Percentiles rank a stretch among this genome's conserved stretches.
phyloP scores from a whole-genome alignment of 2,797 vertebrate genomes.

The Hoplostethus mediterraneus region DNA sequence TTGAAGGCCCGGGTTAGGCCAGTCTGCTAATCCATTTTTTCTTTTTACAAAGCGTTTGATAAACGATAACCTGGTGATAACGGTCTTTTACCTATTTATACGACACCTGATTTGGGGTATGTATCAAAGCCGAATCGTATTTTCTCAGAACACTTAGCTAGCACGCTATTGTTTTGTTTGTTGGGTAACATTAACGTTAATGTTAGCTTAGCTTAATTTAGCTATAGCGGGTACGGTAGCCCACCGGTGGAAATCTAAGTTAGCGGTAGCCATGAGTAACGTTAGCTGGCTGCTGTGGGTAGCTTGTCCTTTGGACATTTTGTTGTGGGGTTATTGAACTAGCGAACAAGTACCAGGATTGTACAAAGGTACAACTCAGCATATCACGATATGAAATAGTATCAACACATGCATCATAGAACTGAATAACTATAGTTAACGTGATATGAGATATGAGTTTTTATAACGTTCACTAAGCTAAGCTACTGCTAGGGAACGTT shows the following conservation, averaged over 20 bases:
- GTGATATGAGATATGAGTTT: neutral
- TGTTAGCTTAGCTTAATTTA: slow-evolving; percentile 57
- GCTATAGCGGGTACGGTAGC: slow-evolving; percentile 55
- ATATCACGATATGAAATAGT: rapidly evolving
- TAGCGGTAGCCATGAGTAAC: slow-evolving; percentile 39
- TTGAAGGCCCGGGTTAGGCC: slow-evolving; percentile 62
- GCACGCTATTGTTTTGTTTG: neutral
- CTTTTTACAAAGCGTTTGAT: slow-evolving; percentile 27
- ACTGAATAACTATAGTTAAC: neutral
- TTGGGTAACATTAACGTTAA: slow-evolving; percentile 35
- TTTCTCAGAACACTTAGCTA: neutral
- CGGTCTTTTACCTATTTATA: slow-evolving; percentile 3
- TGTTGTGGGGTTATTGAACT: neutral
- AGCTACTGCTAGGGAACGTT: slow-evolving; percentile 9
- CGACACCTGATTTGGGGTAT: slow-evolving; percentile 56
- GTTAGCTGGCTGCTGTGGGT: neutral
- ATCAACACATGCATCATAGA: rapidly evolving
- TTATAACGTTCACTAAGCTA: neutral
- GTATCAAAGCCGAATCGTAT: slow-evolving; percentile 14
- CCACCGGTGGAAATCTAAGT: neutral
- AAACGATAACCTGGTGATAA: neutral
- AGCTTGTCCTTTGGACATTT: neutral
- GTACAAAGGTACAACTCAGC: too few relatives aligned
- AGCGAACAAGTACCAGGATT: neutral
- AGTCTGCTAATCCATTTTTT: slow-evolving; percentile 61